Evolutionary conservation across 2,113 vertebrate species (phyloP).

Genomic region (Progne subis): DNA sequence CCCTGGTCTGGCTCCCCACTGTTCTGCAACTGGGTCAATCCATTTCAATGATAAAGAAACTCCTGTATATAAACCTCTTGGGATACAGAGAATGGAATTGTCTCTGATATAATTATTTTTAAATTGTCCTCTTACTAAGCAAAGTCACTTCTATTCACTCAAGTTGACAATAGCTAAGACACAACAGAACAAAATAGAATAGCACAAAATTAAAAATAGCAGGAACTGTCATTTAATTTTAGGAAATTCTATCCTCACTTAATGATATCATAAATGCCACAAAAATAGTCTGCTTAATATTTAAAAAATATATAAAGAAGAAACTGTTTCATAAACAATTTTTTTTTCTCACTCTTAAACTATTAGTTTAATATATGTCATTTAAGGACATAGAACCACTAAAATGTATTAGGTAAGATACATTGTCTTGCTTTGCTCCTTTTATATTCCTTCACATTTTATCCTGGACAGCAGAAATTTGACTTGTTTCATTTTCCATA

Average conservation of each 20-base stretch:
- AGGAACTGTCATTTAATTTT: not conserved
- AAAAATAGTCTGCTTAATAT: not conserved
- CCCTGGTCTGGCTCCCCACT: not conserved
- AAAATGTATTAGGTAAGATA: not conserved
- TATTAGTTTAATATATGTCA: not conserved
- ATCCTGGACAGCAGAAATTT: not conserved
- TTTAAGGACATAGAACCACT: not conserved
- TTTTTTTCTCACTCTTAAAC: not conserved
- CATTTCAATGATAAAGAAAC: not conserved
- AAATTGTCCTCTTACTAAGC: not conserved
- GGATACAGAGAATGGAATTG: not conserved
- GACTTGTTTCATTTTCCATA: not conserved
- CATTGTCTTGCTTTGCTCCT: not conserved
- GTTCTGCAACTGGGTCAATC: not conserved
- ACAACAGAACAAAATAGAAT: not conserved
- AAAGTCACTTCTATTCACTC: conserved; percentile 34
- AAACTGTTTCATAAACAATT: not conserved
- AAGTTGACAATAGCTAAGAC: not conserved
- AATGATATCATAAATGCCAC: not conserved
- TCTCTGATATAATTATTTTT: not conserved
- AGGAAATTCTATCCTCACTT: not conserved
- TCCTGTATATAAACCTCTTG: not conserved
- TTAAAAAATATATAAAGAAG: not conserved
- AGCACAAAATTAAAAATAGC: conserved; percentile 5
- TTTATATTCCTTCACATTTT: not conserved